Base-by-base conservation (phyloP, 2,797 vertebrate species). In the Labeo calbasu region DNA sequence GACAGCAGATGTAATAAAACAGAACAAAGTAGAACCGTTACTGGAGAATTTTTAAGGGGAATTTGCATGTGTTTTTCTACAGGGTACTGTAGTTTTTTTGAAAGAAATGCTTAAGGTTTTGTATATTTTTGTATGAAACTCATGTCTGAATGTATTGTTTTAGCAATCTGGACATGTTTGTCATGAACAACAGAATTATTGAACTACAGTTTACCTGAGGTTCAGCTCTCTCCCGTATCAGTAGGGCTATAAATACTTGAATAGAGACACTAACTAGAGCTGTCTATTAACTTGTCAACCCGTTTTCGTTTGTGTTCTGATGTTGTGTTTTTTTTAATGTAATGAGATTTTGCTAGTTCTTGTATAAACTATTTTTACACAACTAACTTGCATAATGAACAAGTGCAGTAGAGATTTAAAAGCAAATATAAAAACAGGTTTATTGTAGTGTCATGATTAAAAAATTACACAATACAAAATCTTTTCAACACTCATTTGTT, bases 401-500 rank as follows among this genome's bases (percentile, higher is more conserved):
- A 81, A 84, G 15, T 23, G 63, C 21, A 14, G 11, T 15, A 36
- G 51, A 25, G 8, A 57, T 77, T 77, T 87, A 86, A 92, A 86
- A 92, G 43, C 36, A 70, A 75, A 91, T 89, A 88, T 90, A 93
- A 87, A 92, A 93, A 73, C 90, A 69, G 68, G 63, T 94, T 94
- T 93, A 95, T 95, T 94, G 86, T 90, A 88, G 89, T 93, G 94
- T 95, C 92, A 94, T 93, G 89, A 93, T 91, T 87, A 90, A 43
- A 91, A 91, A 93, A 88, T 88, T 88, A 79, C n/a, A 77, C 88
- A 87, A 89, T 77, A 92, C 82, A 80, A 72, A 68, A 86, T 90
- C 84, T 88, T 83, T 90, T 88, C 85, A 23, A 61, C 87, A 86
- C 21, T 61, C 51, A 83, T 28, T 65, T 61, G 23, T 55, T 73